Conservation (phyloP, 2,113 vertebrate species). For the Semnornis frantzii region DNA sequence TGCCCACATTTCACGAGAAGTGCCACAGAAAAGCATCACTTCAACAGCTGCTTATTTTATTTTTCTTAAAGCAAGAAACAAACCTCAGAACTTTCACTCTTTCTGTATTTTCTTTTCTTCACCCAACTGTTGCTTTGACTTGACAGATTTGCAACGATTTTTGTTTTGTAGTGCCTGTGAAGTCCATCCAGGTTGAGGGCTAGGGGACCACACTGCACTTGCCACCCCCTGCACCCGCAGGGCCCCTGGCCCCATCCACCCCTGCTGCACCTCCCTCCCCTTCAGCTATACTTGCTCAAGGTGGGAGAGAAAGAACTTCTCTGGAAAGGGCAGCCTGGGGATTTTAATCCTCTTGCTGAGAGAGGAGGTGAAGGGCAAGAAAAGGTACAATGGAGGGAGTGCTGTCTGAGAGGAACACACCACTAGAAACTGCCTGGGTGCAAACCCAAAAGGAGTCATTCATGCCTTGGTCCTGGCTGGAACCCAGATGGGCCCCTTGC, state of each 20-base stretch:
- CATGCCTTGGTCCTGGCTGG: not conserved
- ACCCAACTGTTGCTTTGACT: not conserved
- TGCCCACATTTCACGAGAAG: not conserved
- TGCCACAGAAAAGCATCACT: too few relatives aligned
- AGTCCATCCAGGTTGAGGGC: not conserved
- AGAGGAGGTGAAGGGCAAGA: too few relatives aligned
- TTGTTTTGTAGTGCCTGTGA: not conserved
- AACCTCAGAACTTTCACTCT: not conserved
- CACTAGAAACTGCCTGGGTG: not conserved
- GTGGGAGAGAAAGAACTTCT: too few relatives aligned
- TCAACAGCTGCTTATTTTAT: fast-evolving
- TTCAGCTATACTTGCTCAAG: too few relatives aligned
- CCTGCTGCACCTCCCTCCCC: too few relatives aligned
- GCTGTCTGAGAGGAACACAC: not conserved
- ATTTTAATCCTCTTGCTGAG: too few relatives aligned
- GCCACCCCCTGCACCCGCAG: too few relatives aligned
- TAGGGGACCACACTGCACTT: not conserved
- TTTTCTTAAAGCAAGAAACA: not conserved
- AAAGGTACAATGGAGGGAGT: not conserved
- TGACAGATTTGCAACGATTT: not conserved
- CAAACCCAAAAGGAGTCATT: not conserved
- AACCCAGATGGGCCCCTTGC: not conserved
- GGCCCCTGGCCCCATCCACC: too few relatives aligned
- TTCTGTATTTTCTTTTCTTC: not conserved
- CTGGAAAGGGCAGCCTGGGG: too few relatives aligned